Evolutionary conservation across 2,797 vertebrate genomes (phyloP).

Genomic region (Rhynchotus rufescens): DNA sequence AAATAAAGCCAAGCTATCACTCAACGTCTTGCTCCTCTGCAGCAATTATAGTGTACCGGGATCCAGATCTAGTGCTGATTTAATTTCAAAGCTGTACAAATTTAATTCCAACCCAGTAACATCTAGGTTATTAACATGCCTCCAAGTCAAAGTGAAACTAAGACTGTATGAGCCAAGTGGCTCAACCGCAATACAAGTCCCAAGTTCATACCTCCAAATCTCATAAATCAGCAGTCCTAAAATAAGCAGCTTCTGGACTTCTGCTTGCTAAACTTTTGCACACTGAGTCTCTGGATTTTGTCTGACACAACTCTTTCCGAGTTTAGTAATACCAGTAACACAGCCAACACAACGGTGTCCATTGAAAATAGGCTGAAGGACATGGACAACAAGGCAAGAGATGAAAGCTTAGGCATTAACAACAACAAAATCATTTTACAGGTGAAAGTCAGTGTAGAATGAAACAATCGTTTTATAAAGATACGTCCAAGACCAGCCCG

Average conservation of each 20-base stretch:
- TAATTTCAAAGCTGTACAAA: not conserved
- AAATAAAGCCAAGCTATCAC: not conserved
- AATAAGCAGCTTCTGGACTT: not conserved
- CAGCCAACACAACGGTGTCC: not conserved
- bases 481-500: not conserved
- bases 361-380: not conserved
- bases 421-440: not conserved
- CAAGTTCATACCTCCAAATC: not conserved
- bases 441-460: not conserved
- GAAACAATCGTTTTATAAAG: not conserved
- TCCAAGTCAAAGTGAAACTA: not conserved
- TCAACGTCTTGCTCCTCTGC: not conserved
- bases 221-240: not conserved
- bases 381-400: not conserved
- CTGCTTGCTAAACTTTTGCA: not conserved
- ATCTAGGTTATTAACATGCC: not conserved
- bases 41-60: no score
- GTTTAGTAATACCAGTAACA: accelerated
- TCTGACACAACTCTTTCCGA: not conserved
- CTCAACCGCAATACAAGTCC: not conserved
- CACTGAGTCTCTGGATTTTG: not conserved
- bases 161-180: not conserved
- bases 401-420: not conserved
- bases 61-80: not conserved
- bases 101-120: not conserved